Percentiles rank a stretch among this genome's conserved stretches.
These are phyloP conservation scores for Parazoanthus swiftii DNA, from an alignment of 92 coral and sea anemone species.

Conservation along the genomic window DNA sequence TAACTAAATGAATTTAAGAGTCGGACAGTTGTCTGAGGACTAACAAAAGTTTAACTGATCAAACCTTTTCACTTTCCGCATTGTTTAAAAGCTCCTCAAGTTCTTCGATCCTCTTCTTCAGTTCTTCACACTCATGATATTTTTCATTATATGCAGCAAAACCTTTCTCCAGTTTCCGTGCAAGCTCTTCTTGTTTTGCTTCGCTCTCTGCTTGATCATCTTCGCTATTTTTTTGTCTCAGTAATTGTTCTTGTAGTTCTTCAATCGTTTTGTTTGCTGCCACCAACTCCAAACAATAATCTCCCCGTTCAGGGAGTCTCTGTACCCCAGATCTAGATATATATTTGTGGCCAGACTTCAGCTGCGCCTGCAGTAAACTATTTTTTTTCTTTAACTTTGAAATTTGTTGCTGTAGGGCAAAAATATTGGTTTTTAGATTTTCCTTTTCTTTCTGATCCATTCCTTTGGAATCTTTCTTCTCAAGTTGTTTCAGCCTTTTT, in stretches of 20 bases:
- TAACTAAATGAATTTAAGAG: too few species aligned
- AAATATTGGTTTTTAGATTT: slow-evolving; percentile 12
- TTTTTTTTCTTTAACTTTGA: neutral
- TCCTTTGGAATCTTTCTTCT: slow-evolving; percentile 9
- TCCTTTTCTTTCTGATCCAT: slow-evolving; percentile 42
- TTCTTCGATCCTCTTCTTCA: slow-evolving; percentile 49
- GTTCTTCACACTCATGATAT: slow-evolving; percentile 60
- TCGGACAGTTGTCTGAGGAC: too few species aligned
- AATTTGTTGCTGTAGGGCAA: slow-evolving; percentile 9
- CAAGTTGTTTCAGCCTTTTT: slow-evolving; percentile 36
- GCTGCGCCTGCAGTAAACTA: neutral
- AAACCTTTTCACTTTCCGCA: slow-evolving; percentile 22
- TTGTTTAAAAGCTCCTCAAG: slow-evolving; percentile 5
- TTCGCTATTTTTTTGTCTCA: slow-evolving; percentile 4
- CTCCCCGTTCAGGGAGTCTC: neutral
- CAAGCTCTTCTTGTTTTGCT: slow-evolving; percentile 32
- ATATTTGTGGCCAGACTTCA: neutral
- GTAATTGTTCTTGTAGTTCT: slow-evolving; percentile 15
- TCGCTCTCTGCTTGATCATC: slow-evolving; percentile 16
- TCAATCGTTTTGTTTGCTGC: neutral
- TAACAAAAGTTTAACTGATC: neutral
- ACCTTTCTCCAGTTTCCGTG: slow-evolving; percentile 54
- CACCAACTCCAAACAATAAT: neutral
- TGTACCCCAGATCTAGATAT: too few species aligned
- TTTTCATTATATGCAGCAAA: slow-evolving; percentile 74